These are phyloP conservation scores for Dryobotodes eremita DNA, from an alignment of 2,888 invertebrate species.

Conservation along the genomic window DNA sequence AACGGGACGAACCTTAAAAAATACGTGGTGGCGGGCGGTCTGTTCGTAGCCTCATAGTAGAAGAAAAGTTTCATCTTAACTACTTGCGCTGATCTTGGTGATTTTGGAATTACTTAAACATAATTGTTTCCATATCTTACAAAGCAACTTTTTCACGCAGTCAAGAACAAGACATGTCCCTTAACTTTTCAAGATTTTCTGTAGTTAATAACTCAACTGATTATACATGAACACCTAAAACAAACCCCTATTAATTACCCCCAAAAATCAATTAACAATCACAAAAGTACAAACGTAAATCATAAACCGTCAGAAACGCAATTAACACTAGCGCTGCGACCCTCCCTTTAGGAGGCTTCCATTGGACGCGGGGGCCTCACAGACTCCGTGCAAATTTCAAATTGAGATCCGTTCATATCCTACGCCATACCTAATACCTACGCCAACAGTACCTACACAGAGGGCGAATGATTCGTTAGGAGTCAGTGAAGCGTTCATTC, in stretches of 20 bases:
- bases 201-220: neutral
- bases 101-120: neutral
- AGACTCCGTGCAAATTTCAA: slow-evolving; percentile 82
- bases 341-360: slow-evolving; percentile 68
- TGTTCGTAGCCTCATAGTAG: neutral
- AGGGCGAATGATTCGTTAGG: slow-evolving; percentile 86
- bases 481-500: slow-evolving; percentile 87
- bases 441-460: slow-evolving; percentile 67
- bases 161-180: neutral
- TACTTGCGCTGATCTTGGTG: neutral
- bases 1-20: neutral
- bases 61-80: neutral
- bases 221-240: slow-evolving; percentile 32
- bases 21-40: neutral
- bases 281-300: slow-evolving; percentile 76
- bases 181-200: neutral
- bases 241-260: slow-evolving; percentile 60
- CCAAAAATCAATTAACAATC: slow-evolving; percentile 70
- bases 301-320: slow-evolving; percentile 85
- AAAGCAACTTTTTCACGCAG: neutral
- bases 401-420: slow-evolving; percentile 81
- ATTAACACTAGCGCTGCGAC: slow-evolving; percentile 82
- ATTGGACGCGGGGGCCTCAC: slow-evolving; percentile 77
- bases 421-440: slow-evolving; percentile 72
- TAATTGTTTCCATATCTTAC: neutral